Evolutionary conservation across 2,888 invertebrate genomes (phyloP).

Genomic region (Chaitophorus viminalis): DNA sequence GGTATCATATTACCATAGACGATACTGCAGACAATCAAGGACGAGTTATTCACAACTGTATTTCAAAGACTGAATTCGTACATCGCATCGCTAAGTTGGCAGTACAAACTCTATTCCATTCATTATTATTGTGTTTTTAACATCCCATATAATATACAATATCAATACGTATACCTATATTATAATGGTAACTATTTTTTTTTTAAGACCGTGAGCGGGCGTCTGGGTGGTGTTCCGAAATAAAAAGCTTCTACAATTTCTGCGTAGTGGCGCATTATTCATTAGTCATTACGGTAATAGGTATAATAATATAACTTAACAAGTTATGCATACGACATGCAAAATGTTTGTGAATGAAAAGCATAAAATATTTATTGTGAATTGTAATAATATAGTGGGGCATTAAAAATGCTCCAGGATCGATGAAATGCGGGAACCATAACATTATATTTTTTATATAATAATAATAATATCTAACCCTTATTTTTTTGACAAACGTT

Average conservation of each 20-base stretch:
- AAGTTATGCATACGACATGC: background rate
- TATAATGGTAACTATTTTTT: too few species aligned
- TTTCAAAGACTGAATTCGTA: too few species aligned
- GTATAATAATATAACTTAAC: background rate
- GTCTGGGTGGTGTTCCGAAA: background rate
- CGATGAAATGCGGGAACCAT: slow-evolving; percentile 26
- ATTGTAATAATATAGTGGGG: background rate
- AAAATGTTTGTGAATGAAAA: background rate
- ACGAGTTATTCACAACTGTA: too few species aligned
- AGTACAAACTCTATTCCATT: too few species aligned
- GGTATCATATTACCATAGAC: too few species aligned
- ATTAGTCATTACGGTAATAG: background rate
- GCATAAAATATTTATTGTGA: background rate
- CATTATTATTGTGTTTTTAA: too few species aligned
- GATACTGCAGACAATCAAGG: too few species aligned
- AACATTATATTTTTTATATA: background rate
- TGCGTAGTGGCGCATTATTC: too few species aligned
- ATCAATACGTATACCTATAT: too few species aligned
- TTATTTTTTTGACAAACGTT: slow-evolving; percentile 24
- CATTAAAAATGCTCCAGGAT: background rate
- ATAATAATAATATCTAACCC: background rate
- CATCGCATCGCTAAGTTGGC: too few species aligned
- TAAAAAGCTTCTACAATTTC: background rate
- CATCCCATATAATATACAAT: too few species aligned
- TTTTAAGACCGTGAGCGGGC: too few species aligned